Evolutionary conservation across 2,888 invertebrate species (phyloP).

Genomic region (Catocala nupta): DNA sequence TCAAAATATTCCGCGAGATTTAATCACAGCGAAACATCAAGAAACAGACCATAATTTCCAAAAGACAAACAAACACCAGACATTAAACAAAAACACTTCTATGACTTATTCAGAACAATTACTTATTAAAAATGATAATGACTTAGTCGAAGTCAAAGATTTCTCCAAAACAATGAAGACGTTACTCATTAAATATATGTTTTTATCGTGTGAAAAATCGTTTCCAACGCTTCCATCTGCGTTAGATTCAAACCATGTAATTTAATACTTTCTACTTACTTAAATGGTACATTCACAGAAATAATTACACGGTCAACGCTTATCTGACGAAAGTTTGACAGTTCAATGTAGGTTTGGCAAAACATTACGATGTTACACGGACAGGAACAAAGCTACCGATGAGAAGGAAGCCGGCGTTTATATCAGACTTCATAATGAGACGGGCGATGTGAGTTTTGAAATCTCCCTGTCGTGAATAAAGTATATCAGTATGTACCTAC

Average conservation of each 20-base stretch:
- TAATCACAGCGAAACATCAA: background rate
- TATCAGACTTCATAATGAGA: conserved; percentile 37
- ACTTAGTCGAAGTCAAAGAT: conserved; percentile 48
- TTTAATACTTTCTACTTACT: conserved; percentile 79
- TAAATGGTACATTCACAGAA: conserved; percentile 70
- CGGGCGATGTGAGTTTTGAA: conserved; percentile 39
- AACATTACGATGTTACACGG: conserved; percentile 56
- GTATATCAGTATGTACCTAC: conserved; percentile 1
- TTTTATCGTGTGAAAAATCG: conserved; percentile 80
- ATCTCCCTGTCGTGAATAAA: conserved; percentile 40
- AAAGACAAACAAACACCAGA: background rate
- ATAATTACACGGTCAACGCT: conserved; percentile 76
- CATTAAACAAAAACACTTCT: conserved; percentile 4
- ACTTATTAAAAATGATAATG: conserved; percentile 34
- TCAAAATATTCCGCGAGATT: too few relatives aligned
- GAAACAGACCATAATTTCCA: conserved; percentile 1
- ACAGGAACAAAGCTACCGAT: conserved; percentile 55
- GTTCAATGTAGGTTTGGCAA: conserved; percentile 76
- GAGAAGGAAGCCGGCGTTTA: conserved; percentile 54
- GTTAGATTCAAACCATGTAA: conserved; percentile 69
- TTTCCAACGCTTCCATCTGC: conserved; percentile 62
- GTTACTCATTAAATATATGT: conserved; percentile 68
- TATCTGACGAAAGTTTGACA: conserved; percentile 78
- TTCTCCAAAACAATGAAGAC: conserved; percentile 73
- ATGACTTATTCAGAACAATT: conserved; percentile 21